Evolutionary conservation across 2,888 invertebrate genomes (phyloP), one percentile per base, ranked within the genome.

Genomic region (Andrena chrysosceles): DNA sequence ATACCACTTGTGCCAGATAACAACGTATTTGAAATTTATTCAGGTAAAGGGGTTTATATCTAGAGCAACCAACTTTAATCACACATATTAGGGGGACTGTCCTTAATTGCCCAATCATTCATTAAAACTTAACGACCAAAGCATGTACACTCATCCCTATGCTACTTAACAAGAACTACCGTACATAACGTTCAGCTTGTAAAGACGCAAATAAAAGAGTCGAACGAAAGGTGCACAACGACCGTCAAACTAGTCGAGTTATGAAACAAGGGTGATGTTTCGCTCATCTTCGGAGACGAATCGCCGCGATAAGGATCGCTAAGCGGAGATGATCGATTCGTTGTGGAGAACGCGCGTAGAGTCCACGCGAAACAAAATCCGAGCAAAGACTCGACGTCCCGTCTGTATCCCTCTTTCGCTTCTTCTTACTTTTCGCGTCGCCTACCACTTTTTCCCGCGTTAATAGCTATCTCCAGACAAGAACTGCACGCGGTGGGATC

Each of bases 361-460:
- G 82, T 86, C 76, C 72, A 83, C 77, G 76, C 33, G 81, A 81
- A 78, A 87, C 67, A 56, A 87, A 87, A 83, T 85, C 76, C 76
- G 62, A 52, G 70, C 72, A 77, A 79, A 83, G 73, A 83, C 83
- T 73, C 80, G 78, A 54, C 77, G 23, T 8, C 4, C 13, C 64
- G 52, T 16, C 20, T 76, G 73, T 77, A 20, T 69, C 60, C 52
- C 48, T 49, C 42, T 54, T 20, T 59, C 31, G 26, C 59, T 13
- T 26, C 33, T 23, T 60, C 20, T 56, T 62, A 52, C 62, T 31
- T 13, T 4, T 2, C 77, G n/a, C 42, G 33, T 75, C 63, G 64
- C 59, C 77, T 72, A 80, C 87, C 68, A 75, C 84, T 86, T 86
- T 86, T 87, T 85, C 81, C 49, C 7, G 56, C 7, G 56, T 52